Conservation (phyloP, 2,888 invertebrate genomes). For the Marasmarcha lunaedactyla region DNA sequence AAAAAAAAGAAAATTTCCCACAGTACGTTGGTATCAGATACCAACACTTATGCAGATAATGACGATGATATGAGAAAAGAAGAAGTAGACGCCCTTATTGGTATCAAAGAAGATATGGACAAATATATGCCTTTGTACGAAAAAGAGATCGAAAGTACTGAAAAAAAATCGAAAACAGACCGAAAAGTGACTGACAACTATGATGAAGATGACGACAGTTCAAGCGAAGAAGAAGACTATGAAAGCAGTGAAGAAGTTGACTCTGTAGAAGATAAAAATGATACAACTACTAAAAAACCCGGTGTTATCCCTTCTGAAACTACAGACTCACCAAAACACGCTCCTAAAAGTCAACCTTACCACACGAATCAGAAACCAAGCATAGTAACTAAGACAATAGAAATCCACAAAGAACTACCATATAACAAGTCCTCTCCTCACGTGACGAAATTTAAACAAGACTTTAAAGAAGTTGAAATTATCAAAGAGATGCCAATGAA, state of each 20-base stretch:
- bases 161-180: slow-evolving; percentile 9
- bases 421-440: slow-evolving; percentile 41
- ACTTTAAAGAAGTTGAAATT: slow-evolving; percentile 54
- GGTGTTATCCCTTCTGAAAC: slow-evolving; percentile 34
- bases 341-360: slow-evolving; percentile 26
- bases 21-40: slow-evolving; percentile 56
- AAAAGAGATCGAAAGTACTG: slow-evolving; percentile 26
- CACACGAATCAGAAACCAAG: slow-evolving; percentile 32
- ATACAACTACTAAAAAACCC: slow-evolving; percentile 13
- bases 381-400: slow-evolving; percentile 41
- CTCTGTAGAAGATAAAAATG: slow-evolving; percentile 19
- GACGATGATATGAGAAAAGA: slow-evolving; percentile 39
- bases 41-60: slow-evolving; percentile 46
- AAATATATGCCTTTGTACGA: slow-evolving; percentile 52
- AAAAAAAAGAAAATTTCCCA: slow-evolving; percentile 51
- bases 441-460: slow-evolving; percentile 47
- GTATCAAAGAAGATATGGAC: slow-evolving; percentile 41
- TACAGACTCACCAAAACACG: slow-evolving; percentile 35
- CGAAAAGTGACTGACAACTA: slow-evolving; percentile 15
- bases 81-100: slow-evolving; percentile 51
- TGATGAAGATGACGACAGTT: slow-evolving; percentile 18
- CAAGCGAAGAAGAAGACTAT: slow-evolving; percentile 18
- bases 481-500: slow-evolving; percentile 41
- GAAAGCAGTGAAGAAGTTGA: slow-evolving; percentile 20
- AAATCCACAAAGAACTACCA: slow-evolving; percentile 54